Base-by-base conservation (phyloP, 1,140 invertebrate species). In the Drosophila novamexicana region DNA sequence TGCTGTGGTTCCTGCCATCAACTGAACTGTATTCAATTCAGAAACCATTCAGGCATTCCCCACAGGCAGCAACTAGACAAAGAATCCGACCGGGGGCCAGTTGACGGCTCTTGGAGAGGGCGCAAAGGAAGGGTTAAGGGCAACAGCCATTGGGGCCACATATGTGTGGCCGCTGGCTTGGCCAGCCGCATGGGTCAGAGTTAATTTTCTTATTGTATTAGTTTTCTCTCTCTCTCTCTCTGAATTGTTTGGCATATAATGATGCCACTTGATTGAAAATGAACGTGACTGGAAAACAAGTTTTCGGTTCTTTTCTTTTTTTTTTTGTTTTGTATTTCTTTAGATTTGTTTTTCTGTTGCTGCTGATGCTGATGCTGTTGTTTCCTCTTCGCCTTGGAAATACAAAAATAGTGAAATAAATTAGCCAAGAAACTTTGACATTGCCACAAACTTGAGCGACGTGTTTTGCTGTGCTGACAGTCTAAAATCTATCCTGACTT, bases 201-300 rank as follows among this genome's bases (percentile, higher is more conserved):
- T 75, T 89, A 86, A 86, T 86, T 86, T 74, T 77, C 65, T 75
- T 86, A 88, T 86, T 88, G 83, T 86, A 89, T 86, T 89, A 77
- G 75, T 66, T 42, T 32, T 45, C 39, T 47, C 42, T 65, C 50
- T 66, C 40, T 74, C 12, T 66, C 50, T 66, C 40, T 74, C 12
- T 66, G 49, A 72, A 74, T 89, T 88, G 79, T 83, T 88, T 80
- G 84, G 64, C 69, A 65, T 76, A 89, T 88, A 88, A 88, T 89
- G 84, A 88, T 88, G 84, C 77, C 80, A 88, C 84, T 88, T 88
- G 84, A 88, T 88, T 88, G 84, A 88, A 88, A 88, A 75, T 75
- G 84, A 89, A 88, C 84, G 84, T 88, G 84, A 88, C 84, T 88
- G 80, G 83, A 88, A 88, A 88, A 88, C 80, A 84, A 89, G 84